These are phyloP conservation scores for Lepidurus couesii DNA, from an alignment of 1,140 invertebrate genomes.

Conservation along the genomic window DNA sequence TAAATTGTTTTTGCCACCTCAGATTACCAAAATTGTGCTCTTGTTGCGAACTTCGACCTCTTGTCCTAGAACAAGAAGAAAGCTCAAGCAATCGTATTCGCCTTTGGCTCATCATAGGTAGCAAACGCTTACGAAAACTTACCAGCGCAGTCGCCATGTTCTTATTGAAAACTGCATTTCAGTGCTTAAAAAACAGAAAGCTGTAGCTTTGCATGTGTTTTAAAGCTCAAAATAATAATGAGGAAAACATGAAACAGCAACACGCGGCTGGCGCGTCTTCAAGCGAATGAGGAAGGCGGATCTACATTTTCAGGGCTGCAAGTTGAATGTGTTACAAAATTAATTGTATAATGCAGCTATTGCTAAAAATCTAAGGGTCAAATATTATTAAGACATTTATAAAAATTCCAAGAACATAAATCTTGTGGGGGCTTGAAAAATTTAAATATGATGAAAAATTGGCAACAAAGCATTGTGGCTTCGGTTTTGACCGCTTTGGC, in stretches of 20 bases:
- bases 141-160: neutral
- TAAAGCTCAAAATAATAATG: too few relatives aligned
- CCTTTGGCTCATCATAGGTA: conserved; percentile 3
- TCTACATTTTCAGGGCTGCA: too few relatives aligned
- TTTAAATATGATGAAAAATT: neutral
- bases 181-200: neutral
- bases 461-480: neutral
- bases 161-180: conserved; percentile 19
- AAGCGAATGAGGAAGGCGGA: too few relatives aligned
- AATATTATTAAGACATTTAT: too few relatives aligned
- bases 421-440: too few relatives aligned
- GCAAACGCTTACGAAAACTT: neutral
- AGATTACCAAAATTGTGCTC: conserved; percentile 11
- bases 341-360: too few relatives aligned
- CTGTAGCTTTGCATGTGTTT: neutral
- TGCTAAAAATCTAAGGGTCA: too few relatives aligned
- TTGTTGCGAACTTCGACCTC: neutral
- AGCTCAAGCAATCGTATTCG: conserved; percentile 12
- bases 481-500: neutral
- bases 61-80: neutral
- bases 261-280: too few relatives aligned
- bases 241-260: too few relatives aligned
- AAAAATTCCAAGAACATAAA: too few relatives aligned
- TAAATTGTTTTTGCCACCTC: neutral
- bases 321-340: too few relatives aligned